A percentile compares a stretch with the other conserved stretches of the same genome.
Evolutionary conservation across 92 coral and sea anemone genomes (phyloP).

Genomic region (Chrysogorgia sp.): DNA sequence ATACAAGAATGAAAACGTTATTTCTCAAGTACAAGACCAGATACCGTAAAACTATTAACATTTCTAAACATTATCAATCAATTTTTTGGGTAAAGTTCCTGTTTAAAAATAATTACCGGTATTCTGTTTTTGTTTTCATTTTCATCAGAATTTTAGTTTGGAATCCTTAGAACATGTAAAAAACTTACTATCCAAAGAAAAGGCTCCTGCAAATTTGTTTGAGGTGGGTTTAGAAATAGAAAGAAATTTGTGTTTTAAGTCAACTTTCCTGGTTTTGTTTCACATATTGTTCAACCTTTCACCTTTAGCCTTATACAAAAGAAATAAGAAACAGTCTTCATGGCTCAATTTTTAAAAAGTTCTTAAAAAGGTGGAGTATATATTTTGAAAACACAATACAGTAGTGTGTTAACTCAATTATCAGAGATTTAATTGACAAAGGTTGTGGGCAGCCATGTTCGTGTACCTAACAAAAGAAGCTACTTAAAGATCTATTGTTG

Average conservation of each 20-base stretch:
- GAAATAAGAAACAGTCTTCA: constrained; percentile 94
- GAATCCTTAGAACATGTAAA: constrained; percentile 86
- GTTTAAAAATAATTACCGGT: too few species aligned
- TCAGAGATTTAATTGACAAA: too few species aligned
- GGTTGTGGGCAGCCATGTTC: too few species aligned
- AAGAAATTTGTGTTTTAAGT: not conserved
- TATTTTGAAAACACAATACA: not conserved
- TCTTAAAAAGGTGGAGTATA: constrained; percentile 93
- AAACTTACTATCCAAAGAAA: constrained; percentile 76
- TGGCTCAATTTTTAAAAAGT: constrained; percentile 91
- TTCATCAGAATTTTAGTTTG: constrained; percentile 23
- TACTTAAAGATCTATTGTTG: too few species aligned
- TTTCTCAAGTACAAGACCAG: too few species aligned
- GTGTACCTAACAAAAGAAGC: too few species aligned
- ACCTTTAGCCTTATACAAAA: constrained; percentile 84
- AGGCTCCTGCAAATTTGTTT: constrained; percentile 88
- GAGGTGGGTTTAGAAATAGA: constrained; percentile 71
- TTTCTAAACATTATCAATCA: too few species aligned
- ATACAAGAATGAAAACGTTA: too few species aligned
- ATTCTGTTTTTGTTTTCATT: not conserved
- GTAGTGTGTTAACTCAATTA: too few species aligned
- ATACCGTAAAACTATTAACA: too few species aligned
- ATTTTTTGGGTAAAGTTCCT: too few species aligned
- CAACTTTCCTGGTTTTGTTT: not conserved
- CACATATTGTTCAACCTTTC: not conserved